phyloP scores from a whole-genome alignment of 2,113 vertebrate genomes.

The Neogobius melanostomus region DNA sequence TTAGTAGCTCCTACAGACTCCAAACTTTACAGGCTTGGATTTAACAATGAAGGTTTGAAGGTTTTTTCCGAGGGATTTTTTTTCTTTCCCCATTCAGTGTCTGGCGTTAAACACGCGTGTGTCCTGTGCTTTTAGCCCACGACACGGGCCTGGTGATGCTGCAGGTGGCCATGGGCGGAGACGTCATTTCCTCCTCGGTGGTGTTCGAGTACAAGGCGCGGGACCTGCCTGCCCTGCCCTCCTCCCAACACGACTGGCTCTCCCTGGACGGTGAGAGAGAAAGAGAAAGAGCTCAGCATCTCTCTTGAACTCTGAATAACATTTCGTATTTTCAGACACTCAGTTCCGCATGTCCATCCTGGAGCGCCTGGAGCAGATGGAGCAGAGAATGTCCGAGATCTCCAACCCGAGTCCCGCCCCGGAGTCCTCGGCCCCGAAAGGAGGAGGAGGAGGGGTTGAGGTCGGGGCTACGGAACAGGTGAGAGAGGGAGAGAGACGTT shows the following conservation, averaged over 20 bases:
- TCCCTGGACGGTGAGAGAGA: slow-evolving; percentile 92
- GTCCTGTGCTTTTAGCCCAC: slow-evolving; percentile 80
- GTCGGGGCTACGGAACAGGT: slow-evolving; percentile 69
- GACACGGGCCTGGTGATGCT: slow-evolving; percentile 97
- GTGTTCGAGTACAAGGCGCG: slow-evolving; percentile 99
- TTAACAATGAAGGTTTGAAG: no score
- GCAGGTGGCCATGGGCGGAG: slow-evolving; percentile 95
- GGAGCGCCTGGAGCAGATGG: slow-evolving; percentile 98
- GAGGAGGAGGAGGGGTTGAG: slow-evolving; percentile 71
- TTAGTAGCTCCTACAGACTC: no score
- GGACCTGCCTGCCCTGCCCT: slow-evolving; percentile 91
- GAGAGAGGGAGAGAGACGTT: neutral
- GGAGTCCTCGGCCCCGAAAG: slow-evolving; percentile 79
- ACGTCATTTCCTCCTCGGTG: slow-evolving; percentile 97
- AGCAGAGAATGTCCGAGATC: slow-evolving; percentile 98
- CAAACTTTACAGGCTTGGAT: no score
- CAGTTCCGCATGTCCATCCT: slow-evolving; percentile 99
- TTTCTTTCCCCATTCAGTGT: no score
- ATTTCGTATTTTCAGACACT: slow-evolving; percentile 79
- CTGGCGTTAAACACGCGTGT: neutral
- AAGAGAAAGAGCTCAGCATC: neutral
- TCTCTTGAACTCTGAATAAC: no score
- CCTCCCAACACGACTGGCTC: slow-evolving; percentile 98
- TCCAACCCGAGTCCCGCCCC: slow-evolving; percentile 89
- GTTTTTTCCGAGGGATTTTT: no score